Conservation (phyloP, 2,888 invertebrate species). For the Tyria jacobaeae region DNA sequence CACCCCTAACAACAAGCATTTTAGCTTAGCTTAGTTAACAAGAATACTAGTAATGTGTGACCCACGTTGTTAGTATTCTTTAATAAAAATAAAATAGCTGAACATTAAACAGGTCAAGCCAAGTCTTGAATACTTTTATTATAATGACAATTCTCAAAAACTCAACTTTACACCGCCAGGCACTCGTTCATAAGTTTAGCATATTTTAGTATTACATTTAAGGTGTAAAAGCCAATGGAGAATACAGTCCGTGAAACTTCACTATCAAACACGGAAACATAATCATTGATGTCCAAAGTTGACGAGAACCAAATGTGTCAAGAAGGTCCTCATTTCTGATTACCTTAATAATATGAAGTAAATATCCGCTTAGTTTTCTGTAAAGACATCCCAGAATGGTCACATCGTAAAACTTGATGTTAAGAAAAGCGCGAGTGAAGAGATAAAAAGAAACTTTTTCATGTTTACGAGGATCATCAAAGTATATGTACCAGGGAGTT, state of each 20-base stretch:
- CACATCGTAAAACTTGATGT: slow-evolving; percentile 44
- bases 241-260: background rate
- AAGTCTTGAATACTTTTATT: no score
- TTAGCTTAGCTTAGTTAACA: no score
- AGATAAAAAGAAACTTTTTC: slow-evolving; percentile 44
- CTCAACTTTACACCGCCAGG: no score
- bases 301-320: slow-evolving; percentile 20
- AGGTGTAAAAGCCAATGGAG: background rate
- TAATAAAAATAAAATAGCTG: no score
- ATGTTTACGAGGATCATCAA: slow-evolving; percentile 49
- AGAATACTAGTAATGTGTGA: no score
- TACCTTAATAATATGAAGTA: slow-evolving; percentile 21
- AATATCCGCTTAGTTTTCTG: slow-evolving; percentile 40
- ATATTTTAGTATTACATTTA: background rate
- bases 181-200: no score
- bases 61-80: no score
- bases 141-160: no score
- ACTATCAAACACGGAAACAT: slow-evolving; percentile 6
- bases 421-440: slow-evolving; percentile 36
- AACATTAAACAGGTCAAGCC: no score
- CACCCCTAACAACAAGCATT: no score
- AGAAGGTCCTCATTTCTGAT: slow-evolving; percentile 23
- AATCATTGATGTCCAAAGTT: slow-evolving; percentile 11
- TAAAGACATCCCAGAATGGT: slow-evolving; percentile 37
- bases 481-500: slow-evolving; percentile 45